phyloP scores from a whole-genome alignment of 2,113 vertebrate species.

The Acrocephalus arundinaceus region DNA sequence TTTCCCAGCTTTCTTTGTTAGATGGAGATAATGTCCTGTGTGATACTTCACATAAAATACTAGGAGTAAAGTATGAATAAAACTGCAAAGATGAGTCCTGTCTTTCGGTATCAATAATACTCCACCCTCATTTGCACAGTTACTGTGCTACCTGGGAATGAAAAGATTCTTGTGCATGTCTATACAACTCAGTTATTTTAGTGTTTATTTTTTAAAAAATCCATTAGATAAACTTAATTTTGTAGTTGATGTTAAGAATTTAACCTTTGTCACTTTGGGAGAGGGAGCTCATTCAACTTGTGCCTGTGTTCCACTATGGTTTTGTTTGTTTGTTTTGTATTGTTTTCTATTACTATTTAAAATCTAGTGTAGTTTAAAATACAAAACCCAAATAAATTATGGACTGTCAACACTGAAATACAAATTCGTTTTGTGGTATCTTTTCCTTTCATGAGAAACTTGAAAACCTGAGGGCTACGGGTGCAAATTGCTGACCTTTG shows the following conservation, averaged over 20 bases:
- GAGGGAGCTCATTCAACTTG: neutral
- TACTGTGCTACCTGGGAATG: neutral
- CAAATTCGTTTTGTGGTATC: neutral
- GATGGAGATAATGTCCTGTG: neutral
- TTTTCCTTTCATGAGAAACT: neutral
- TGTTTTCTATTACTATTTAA: neutral
- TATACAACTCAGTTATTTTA: neutral
- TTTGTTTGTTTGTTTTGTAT: neutral
- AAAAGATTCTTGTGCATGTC: neutral
- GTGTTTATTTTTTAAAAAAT: neutral
- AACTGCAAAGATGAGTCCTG: neutral
- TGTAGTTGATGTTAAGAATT: neutral
- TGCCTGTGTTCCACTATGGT: neutral
- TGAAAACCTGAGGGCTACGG: neutral
- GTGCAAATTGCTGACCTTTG: neutral
- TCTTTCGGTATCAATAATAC: neutral
- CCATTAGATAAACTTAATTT: neutral
- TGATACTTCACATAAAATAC: neutral
- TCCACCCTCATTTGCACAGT: neutral
- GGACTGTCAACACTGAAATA: neutral
- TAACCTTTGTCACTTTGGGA: neutral
- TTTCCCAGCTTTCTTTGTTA: neutral
- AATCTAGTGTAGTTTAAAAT: neutral
- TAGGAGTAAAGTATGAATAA: neutral
- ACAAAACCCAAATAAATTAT: neutral